Evolutionary conservation across 2,113 vertebrate genomes (phyloP).

Genomic region (Spermophilus dauricus): DNA sequence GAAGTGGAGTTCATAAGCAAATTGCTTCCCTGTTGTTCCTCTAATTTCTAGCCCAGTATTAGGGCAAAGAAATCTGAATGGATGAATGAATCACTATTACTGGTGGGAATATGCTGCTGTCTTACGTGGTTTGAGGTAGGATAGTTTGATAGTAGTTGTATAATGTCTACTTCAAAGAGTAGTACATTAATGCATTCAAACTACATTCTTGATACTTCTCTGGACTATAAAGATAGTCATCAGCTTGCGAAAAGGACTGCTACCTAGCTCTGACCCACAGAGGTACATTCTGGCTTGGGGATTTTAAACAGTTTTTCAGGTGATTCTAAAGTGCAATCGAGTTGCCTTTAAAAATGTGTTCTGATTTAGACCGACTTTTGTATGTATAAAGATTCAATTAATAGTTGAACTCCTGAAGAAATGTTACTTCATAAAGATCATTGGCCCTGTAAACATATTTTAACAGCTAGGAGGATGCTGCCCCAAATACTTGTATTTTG

Average conservation of each 20-base stretch:
- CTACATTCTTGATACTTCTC: background rate
- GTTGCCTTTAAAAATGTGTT: background rate
- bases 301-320: constrained; percentile 23
- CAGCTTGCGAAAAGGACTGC: background rate
- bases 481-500: constrained; percentile 34
- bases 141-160: background rate
- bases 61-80: constrained; percentile 48
- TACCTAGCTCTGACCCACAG: background rate
- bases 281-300: background rate
- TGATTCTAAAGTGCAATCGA: constrained; percentile 26
- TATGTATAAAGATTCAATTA: constrained; percentile 41
- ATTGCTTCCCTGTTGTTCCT: background rate
- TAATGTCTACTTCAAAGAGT: background rate
- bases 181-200: background rate
- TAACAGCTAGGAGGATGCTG: constrained; percentile 14
- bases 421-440: background rate
- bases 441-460: background rate
- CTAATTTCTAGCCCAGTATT: background rate
- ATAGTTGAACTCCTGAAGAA: background rate
- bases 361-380: background rate
- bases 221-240: background rate
- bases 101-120: background rate
- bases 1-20: background rate
- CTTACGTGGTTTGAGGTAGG: background rate
- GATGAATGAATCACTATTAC: background rate